Base-by-base conservation (phyloP, 1,140 invertebrate species). In the Thaumatotibia leucotreta region DNA sequence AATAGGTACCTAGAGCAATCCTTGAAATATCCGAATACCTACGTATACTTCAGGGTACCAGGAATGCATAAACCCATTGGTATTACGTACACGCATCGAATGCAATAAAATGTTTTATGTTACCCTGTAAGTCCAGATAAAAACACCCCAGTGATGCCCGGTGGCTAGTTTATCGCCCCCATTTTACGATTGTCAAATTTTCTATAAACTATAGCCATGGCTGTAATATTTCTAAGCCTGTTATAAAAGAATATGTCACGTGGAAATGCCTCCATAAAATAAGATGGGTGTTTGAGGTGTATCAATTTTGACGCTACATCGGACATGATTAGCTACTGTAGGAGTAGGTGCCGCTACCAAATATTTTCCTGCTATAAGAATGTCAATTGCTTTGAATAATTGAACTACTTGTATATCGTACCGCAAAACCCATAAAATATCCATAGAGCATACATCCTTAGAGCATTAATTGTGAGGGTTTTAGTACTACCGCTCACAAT, bases 101-200 rank as follows among this genome's bases (percentile, higher is more conserved):
- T 61, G 76, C 79, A 82, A 82, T 87, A 89, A 88, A 88, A 84
- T 72, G 77, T 86, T 88, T 88, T 89, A 88, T 83, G 76, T 72
- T n/a, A 73, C 67, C 71, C 75, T 83, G 79, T 79, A 76, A 75
- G 75, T 72, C 72, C 66, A 75, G 84, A 82, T 83, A 84, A 83
- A 82, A 63, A 75, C 74, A 80, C 79, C 78, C 75, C 54, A 69
- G 79, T 75, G 83, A 80, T 73, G 68, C 58, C 73, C 70, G 67
- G 32, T 75, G 74, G 66, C 75, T 73, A 76, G 68, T 86, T 84
- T 86, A 85, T 76, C 70, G 73, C 76, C 78, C 72, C 67, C 76
- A 76, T 76, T 88, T 89, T 88, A 89, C 82, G 84, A 80, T 85
- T 81, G 79, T 84, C 80, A 86, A 87, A 86, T 86, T 87, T 27